Conservation (phyloP, 2,888 invertebrate genomes). For the Brassicogethes aeneus region DNA sequence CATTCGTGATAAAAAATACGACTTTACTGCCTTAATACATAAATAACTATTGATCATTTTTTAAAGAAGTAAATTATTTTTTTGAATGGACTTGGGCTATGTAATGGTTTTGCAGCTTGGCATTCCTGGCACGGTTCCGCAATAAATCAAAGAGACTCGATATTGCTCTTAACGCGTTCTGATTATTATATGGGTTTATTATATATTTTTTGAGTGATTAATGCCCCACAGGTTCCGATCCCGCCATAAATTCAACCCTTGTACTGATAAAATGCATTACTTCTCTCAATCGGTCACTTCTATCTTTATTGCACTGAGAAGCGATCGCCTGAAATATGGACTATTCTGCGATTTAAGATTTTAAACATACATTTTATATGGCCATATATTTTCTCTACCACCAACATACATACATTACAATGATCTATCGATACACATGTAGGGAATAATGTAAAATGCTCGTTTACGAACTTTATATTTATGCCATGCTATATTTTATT, state of each 20-base stretch:
- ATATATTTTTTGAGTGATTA: constrained; percentile 26
- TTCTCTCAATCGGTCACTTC: not conserved
- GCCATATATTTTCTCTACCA: not conserved
- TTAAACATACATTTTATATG: not conserved
- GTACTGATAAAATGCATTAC: not conserved
- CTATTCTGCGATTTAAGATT: not conserved
- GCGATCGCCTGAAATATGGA: not conserved
- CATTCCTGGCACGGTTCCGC: not conserved
- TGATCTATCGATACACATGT: not conserved
- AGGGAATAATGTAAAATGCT: not conserved
- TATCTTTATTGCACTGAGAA: not conserved
- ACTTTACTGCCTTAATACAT: too few species aligned
- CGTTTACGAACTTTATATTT: too few species aligned
- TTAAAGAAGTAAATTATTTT: too few species aligned
- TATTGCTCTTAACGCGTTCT: constrained; percentile 23
- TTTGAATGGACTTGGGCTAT: too few species aligned
- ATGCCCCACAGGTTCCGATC: constrained; percentile 10
- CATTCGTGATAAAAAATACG: too few species aligned
- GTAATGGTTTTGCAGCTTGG: constrained; percentile 1
- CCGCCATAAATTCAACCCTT: not conserved
- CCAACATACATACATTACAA: too few species aligned
- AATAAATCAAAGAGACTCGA: constrained; percentile 12
- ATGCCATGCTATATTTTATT: too few species aligned
- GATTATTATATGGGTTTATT: constrained; percentile 28
- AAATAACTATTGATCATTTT: too few species aligned